Conservation (phyloP, 1,140 invertebrate genomes). For the Drosophila insularis region DNA sequence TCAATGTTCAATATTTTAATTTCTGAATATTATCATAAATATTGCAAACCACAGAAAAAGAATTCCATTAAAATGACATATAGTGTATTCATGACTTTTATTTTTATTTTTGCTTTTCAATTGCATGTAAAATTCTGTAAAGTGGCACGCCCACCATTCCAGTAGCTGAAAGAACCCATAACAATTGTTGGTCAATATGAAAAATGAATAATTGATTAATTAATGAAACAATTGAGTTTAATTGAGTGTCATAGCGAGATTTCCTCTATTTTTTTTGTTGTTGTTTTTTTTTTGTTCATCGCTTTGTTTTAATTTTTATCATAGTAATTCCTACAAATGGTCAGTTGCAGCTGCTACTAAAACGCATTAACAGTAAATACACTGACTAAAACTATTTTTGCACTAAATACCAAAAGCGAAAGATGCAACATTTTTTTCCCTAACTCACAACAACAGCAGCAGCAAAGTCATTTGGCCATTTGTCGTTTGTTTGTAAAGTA, state of each 20-base stretch:
- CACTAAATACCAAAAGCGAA: constrained; percentile 62
- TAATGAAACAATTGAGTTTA: constrained; percentile 77
- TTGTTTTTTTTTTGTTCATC: neutral
- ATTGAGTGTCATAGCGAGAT: constrained; percentile 61
- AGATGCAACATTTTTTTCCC: constrained; percentile 38
- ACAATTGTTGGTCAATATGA: constrained; percentile 35
- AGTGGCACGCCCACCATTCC: constrained; percentile 7
- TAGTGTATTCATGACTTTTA: neutral
- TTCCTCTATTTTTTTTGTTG: constrained; percentile 19
- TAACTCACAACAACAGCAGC: constrained; percentile 15
- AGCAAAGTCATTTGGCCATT: constrained; percentile 28
- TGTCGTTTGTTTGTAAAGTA: neutral
- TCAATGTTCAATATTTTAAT: too few species aligned
- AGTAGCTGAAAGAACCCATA: constrained; percentile 12
- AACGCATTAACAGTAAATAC: constrained; percentile 56
- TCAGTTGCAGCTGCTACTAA: constrained; percentile 9
- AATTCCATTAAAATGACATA: neutral
- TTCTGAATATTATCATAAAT: neutral
- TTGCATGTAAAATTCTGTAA: constrained; percentile 20
- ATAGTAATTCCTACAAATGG: constrained; percentile 39
- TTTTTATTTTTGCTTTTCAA: neutral
- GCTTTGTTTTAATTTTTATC: constrained; percentile 25
- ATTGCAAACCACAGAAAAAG: neutral
- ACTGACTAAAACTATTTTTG: constrained; percentile 38
- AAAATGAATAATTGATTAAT: constrained; percentile 71